Base-by-base conservation (phyloP, 2,888 invertebrate species). In the Rhagophthalmus giganteus region DNA sequence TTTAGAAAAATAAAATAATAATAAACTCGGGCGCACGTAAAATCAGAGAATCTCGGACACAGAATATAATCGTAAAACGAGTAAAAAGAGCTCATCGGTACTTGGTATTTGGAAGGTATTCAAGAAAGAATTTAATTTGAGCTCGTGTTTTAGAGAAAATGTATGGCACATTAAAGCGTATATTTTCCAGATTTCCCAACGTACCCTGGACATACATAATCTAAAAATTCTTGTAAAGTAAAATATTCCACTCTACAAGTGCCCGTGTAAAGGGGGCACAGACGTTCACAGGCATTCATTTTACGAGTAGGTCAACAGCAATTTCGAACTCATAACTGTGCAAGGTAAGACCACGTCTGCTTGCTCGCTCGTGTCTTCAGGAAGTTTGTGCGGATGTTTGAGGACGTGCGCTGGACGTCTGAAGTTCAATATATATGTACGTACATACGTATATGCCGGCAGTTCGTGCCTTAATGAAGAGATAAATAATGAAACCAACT, bases 251-350 rank as follows among this genome's bases (percentile, higher is more conserved):
- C 7, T 20, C 20, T 5, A 20, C 20, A 20, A 20, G 20, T 20
- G 3, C 20, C 20, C 7, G 20, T 5, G 7, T 20, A 7, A 20
- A n/a, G n/a, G 20, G 7, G 7, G 20, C 7, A 3, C 20, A 20
- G 20, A 5, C 8, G 27, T 9, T 9, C 27, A 9, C 5, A 2
- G 13, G 16, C 39, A 27, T 39, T 47, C 26, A 38, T 39, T 38
- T 26, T 27, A 20, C 30, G 38, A 20, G 9, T 31, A 37, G 46
- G 46, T 39, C 46, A 47, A 47, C 27, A 39, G 38, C 27, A 39
- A 47, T 47, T 39, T 39, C 12, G 33, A 47, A 39, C 38, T 47
- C 39, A 47, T 47, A 47, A 47, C 37, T 28, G 35, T 15, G 38
- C 14, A 39, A 38, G 46, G 46, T 47, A 47, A 46, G n/a, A 39